Base-by-base conservation (phyloP, 2,113 vertebrate genomes). In the Piaya cayana region DNA sequence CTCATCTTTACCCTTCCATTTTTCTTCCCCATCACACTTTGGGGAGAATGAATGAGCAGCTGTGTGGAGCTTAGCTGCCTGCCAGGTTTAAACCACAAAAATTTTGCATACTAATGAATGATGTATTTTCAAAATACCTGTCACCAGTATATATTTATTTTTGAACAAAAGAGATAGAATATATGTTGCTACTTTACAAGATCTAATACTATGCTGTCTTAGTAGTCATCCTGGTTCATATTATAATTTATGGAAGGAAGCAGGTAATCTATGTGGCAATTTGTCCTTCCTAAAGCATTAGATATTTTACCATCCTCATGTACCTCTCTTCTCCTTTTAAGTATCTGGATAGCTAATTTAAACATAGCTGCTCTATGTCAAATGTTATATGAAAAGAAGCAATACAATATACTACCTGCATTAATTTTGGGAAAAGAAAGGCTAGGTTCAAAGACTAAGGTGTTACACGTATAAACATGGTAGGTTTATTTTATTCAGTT, bases 251-350 rank as follows among this genome's bases (percentile, higher is more conserved):
- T 39, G 39, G 39, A 39, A 39, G 39, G 39, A 39, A 39, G 12
- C 39, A n/a, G 26, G 0, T 2, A 56, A 71, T 2, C 3, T 13
- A 17, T 36, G 19, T 1, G 0, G 5, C 42, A 47, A 29, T 63
- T n/a, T 9, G 2, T 77, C 42, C 21, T 72, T 81, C 14, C 42
- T 67, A 62, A 71, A 58, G 20, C 3, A 21, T 77, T 67, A 42
- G n/a, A 11, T 47, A 76, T 58, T 80, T 76, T 47, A 30, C 7
- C 22, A 52, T 42, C 14, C 58, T 77, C 15, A 12, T 23, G 4
- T 22, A 23, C 4, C 4, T 58, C 20, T 70, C 56, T 19, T 22
- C 12, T 71, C 36, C 8, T 34, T 71, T 56, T 56, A 36, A 50
- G 5, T 42, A 26, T 20, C n/a, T 39, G 39, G 39, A 39, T 39